Percentiles rank a stretch among this genome's conserved stretches.
phyloP scores from a whole-genome alignment of 1,140 invertebrate species.

The Bombus breviceps region DNA sequence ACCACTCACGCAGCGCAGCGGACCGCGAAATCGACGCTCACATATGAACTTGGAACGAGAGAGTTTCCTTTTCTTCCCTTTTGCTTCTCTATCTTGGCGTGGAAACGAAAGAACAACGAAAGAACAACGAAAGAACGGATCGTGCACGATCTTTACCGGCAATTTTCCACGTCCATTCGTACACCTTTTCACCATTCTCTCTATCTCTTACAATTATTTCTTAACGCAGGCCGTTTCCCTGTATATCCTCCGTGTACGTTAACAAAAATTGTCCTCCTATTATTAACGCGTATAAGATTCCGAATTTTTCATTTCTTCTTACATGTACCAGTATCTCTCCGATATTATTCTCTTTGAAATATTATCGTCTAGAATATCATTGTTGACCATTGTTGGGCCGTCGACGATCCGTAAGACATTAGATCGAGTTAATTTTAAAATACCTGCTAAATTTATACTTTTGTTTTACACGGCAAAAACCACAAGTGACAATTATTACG shows the following conservation, averaged over 20 bases:
- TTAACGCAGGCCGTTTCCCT: neutral
- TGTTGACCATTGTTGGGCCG: too few species aligned
- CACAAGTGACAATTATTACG: neutral
- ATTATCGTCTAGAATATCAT: neutral
- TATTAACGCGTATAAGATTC: neutral
- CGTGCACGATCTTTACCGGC: conserved; percentile 40
- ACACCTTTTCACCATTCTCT: conserved; percentile 27
- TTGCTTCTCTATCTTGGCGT: conserved; percentile 54
- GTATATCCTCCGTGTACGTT: neutral
- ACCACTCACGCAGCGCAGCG: conserved; percentile 81
- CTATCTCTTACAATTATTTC: conserved; percentile 29
- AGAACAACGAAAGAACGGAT: conserved; percentile 37
- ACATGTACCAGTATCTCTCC: neutral
- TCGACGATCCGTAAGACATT: neutral
- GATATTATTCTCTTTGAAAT: neutral
- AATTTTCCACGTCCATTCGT: conserved; percentile 59
- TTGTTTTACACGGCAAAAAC: neutral
- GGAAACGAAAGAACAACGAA: conserved; percentile 53
- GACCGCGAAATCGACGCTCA: conserved; percentile 83
- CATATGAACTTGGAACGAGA: conserved; percentile 79
- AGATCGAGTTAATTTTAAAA: neutral
- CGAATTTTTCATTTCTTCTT: neutral
- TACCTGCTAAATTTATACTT: neutral
- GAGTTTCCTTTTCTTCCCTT: conserved; percentile 42
- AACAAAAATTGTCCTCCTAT: neutral